Base-by-base conservation (phyloP, 2,888 invertebrate species). In the Netelia inedita region DNA sequence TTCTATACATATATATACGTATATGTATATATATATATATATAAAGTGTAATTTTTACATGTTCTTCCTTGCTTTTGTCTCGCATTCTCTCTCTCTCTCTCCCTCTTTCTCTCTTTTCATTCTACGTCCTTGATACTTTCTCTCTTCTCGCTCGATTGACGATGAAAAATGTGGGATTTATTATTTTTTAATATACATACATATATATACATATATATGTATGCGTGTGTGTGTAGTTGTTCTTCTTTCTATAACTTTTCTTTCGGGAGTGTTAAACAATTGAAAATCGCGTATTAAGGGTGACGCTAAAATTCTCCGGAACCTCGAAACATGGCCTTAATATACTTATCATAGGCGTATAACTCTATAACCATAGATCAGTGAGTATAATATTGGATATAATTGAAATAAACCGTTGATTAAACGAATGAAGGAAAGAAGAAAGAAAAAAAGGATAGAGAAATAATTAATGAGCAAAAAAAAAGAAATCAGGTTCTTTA, bases 281-380 rank as follows among this genome's bases (percentile, higher is more conserved):
- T 90, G 90, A 89, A 90, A 90, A 90, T 90, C 87, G 89, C 74
- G 65, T 74, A 78, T 71, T 68, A 73, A 28, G 28, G 80, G 82
- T 82, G 75, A 85, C 85, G 81, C 83, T 84, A 85, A 61, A 75
- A 87, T 80, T 91, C 89, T 90, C 89, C 89, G 89, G 85, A 88
- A 85, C 91, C 91, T 91, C 89, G 91, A 89, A 87, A 88, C 87
- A 90, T 89, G 92, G 92, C 91, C 92, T 91, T 91, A 91, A 90
- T 90, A 91, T 91, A 91, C 91, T 92, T 91, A 92, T 91, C 89
- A 87, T 90, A 89, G 83, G 85, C 84, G 87, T 88, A 85, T 79
- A 78, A 80, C 83, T 76, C 66, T 75, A 74, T 78, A 79, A 79
- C 61, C 23, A 79, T 84, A 84, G 85, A 84, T 86, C 83, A n/a